Conservation (phyloP, 2,888 invertebrate species). For the Trisateles emortualis region DNA sequence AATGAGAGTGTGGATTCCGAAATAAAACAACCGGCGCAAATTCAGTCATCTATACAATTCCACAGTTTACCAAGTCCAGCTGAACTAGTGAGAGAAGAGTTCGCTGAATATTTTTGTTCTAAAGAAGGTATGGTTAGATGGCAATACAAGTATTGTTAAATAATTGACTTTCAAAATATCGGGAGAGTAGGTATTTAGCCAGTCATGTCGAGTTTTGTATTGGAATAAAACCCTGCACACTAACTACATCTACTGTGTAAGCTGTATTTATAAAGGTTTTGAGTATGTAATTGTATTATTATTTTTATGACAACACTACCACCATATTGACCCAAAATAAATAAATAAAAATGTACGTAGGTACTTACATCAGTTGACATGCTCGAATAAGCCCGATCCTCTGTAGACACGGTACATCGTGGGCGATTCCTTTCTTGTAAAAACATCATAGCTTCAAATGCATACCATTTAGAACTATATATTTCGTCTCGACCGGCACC, state of each 20-base stretch:
- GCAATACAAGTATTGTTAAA: conserved; percentile 40
- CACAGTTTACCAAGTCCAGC: conserved; percentile 34
- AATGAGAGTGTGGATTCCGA: conserved; percentile 34
- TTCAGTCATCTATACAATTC: conserved; percentile 35
- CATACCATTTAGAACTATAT: conserved; percentile 40
- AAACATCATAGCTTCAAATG: conserved; percentile 38
- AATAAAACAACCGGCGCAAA: conserved; percentile 34
- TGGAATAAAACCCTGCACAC: conserved; percentile 24
- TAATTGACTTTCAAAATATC: conserved; percentile 16
- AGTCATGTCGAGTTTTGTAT: conserved; percentile 14
- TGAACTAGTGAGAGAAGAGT: conserved; percentile 41
- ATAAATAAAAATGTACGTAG: conserved; percentile 18
- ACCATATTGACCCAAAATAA: conserved; percentile 4
- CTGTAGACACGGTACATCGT: conserved; percentile 41
- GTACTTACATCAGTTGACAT: conserved; percentile 28
- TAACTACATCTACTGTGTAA: conserved; percentile 25
- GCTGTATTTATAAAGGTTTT: conserved; percentile 32
- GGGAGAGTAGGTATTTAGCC: conserved; percentile 13
- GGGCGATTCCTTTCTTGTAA: conserved; percentile 42
- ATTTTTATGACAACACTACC: conserved; percentile 22
- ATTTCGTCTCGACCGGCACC: conserved; percentile 36
- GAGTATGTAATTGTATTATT: conserved; percentile 25
- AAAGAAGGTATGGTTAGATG: conserved; percentile 38
- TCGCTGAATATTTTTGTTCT: conserved; percentile 41
- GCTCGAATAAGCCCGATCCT: conserved; percentile 34